A percentile compares a stretch with the other conserved stretches of the same genome.
phyloP scores from a whole-genome alignment of 2,113 vertebrate genomes.

The Progne subis region DNA sequence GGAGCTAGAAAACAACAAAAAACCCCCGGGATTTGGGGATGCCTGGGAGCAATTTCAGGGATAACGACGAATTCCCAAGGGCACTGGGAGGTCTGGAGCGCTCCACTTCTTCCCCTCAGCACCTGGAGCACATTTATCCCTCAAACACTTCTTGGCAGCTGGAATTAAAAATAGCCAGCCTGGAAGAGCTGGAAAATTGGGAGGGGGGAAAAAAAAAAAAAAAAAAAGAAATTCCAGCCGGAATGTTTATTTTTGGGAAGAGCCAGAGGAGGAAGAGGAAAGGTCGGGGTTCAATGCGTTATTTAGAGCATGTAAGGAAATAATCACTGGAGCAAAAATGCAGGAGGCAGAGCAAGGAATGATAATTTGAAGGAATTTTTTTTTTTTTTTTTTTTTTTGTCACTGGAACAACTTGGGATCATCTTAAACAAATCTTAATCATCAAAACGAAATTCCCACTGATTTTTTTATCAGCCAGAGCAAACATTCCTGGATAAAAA shows the following conservation, averaged over 20 bases:
- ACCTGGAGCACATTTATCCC: background rate
- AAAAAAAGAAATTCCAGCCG: background rate
- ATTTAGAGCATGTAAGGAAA: slow-evolving; percentile 69
- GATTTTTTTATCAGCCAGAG: background rate
- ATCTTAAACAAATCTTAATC: background rate
- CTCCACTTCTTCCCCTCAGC: background rate
- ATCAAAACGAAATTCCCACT: rapidly evolving
- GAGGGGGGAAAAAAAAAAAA: too few species aligned
- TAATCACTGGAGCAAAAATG: slow-evolving; percentile 50
- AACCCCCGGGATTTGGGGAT: background rate
- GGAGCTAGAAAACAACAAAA: background rate
- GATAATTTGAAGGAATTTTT: background rate
- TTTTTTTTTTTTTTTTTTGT: background rate
- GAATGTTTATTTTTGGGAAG: background rate
- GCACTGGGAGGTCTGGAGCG: background rate
- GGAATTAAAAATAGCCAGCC: slow-evolving; percentile 25
- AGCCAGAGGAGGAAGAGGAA: slow-evolving; percentile 13
- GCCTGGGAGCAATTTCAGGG: background rate
- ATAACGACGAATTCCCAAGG: background rate
- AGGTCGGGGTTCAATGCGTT: slow-evolving; percentile 33
- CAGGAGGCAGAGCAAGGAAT: background rate
- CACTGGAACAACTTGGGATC: rapidly evolving
- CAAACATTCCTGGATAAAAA: rapidly evolving
- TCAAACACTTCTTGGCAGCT: background rate
- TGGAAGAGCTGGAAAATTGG: background rate